Evolutionary conservation across 2,888 invertebrate species (phyloP), one percentile per base, ranked within the genome.

Genomic region (Oegoconia quadripuncta): DNA sequence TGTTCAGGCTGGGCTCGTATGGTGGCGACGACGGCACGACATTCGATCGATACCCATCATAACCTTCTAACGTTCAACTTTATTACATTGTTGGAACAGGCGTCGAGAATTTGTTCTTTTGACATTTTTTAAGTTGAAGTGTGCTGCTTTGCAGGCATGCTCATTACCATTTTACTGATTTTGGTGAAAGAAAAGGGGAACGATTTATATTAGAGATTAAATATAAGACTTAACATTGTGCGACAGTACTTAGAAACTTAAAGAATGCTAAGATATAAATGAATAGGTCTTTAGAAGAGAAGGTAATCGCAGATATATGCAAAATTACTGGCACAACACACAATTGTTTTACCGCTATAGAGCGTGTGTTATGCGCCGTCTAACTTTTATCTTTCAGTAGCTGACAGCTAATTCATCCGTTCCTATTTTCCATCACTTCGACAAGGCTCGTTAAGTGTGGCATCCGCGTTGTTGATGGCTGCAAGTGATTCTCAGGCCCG

Each of bases 381-480:
- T 68, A 58, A 61, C 62, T 68, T 68, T 75, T 82, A 79, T 80
- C 80, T 80, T 67, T 74, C 68, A 73, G 75, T 74, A 74, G 68
- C 73, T 74, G 75, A 71, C 76, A 74, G 80, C 77, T 76, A 83
- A 86, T 83, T 78, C 80, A 72, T 75, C 75, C 74, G 77, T 67
- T 74, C 70, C 72, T 75, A 80, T 82, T 80, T 77, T 76, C 78
- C 81, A 79, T 76, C 69, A 70, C 74, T 74, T 84, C 83, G 86
- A 86, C 86, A 84, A 84, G 84, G 69, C 80, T 86, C 86, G 84
- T 86, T 87, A 80, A 82, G 69, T 82, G 78, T 74, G 78, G 78
- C 75, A 77, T 81, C 80, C 79, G 74, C 66, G 75, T 66, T 73
- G 82, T 78, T 81, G 84, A 84, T 84, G 81, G 80, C 78, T 73